These are phyloP conservation scores for Eonycteris spelaea DNA, from an alignment of 2,113 vertebrate genomes.

Conservation along the genomic window DNA sequence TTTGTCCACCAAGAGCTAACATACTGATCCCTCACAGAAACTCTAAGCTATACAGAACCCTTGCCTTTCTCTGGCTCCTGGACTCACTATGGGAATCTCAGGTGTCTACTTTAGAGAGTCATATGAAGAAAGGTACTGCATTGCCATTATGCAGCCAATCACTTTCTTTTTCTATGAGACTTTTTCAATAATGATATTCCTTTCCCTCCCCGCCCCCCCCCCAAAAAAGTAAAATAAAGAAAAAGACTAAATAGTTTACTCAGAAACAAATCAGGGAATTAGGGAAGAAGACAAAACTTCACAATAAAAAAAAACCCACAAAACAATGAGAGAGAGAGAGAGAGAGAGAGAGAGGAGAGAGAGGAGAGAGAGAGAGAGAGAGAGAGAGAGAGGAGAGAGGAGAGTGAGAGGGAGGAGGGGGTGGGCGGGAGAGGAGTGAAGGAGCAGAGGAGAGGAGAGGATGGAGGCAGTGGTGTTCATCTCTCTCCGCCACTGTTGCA, in stretches of 20 bases:
- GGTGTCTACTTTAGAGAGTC: background rate
- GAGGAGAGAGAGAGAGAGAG: background rate
- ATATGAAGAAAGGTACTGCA: background rate
- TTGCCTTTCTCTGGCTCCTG: background rate
- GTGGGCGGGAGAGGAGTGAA: no score
- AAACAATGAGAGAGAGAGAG: background rate
- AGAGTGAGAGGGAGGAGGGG: background rate
- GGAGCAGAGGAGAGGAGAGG: background rate
- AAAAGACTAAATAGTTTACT: background rate
- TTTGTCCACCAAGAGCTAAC: background rate
- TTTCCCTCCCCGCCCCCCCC: accelerated
- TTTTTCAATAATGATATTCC: background rate
- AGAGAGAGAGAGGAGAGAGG: accelerated
- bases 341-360: background rate
- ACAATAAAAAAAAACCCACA: background rate
- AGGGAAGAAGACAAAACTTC: background rate
- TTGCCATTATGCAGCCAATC: background rate
- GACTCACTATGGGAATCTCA: background rate
- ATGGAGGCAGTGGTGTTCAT: constrained; percentile 94
- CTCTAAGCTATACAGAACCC: background rate
- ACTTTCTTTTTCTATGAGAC: background rate
- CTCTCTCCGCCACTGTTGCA: constrained; percentile 91
- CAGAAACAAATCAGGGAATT: background rate
- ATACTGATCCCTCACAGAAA: background rate
- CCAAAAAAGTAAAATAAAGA: background rate